Conservation (phyloP, 1,140 invertebrate species). For the Sitobion miscanthi region DNA sequence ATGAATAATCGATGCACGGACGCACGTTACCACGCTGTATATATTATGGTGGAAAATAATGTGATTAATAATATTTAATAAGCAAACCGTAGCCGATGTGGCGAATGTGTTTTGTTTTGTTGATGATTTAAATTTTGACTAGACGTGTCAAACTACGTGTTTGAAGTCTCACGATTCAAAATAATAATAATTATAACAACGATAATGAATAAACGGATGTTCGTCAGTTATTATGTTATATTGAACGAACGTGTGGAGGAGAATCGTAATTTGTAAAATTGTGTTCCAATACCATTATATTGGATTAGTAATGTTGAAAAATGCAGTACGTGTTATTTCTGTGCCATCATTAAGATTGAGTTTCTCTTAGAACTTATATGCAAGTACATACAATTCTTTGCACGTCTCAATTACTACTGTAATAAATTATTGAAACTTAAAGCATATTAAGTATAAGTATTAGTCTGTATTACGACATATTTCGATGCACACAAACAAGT, state of each 20-base stretch:
- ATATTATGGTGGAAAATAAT: too few relatives aligned
- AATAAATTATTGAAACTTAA: background rate
- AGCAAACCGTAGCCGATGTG: background rate
- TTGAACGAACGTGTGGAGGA: background rate
- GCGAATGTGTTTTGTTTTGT: background rate
- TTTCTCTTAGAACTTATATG: background rate
- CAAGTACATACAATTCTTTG: constrained; percentile 9
- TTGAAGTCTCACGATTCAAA: background rate
- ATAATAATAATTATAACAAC: background rate
- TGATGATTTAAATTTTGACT: background rate
- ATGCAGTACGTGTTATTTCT: background rate
- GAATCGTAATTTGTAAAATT: constrained; percentile 15
- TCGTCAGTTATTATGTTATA: background rate
- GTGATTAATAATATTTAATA: constrained; percentile 6
- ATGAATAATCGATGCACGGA: background rate
- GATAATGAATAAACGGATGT: background rate
- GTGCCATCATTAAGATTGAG: background rate
- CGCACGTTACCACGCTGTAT: background rate
- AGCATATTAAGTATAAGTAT: background rate
- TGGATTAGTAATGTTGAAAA: background rate
- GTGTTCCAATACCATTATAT: background rate
- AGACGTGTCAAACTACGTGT: background rate
- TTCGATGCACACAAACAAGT: background rate
- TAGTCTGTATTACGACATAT: background rate
- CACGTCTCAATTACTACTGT: background rate